Evolutionary conservation across 2,888 invertebrate species (phyloP), one percentile per base, ranked within the genome.

Genomic region (Clostera curtula): DNA sequence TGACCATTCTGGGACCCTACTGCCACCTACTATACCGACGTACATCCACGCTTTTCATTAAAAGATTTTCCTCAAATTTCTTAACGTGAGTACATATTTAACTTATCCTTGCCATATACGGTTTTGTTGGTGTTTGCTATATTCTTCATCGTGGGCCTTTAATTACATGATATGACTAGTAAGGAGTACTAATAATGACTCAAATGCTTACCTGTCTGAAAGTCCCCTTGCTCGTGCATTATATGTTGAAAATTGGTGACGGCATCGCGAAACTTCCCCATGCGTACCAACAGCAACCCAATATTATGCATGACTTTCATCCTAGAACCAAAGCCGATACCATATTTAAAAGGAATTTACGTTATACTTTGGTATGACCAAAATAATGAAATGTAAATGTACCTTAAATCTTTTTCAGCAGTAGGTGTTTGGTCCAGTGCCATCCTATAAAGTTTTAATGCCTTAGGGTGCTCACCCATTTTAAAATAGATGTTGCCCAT

Each of bases 231-330:
- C 69, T 98, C 98, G 27, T 95, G 93, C 95, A 99, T 97, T 33
- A 98, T 97, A 72, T 96, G 97, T 65, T 99, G 98, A 71, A 99
- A 96, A 54, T 96, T 96, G 3, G 94, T 93, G 22, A 97, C 93
- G 0, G 99, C 98, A 67, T 99, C 98, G 27, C 93, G 93, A 72
- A 96, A 96, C 68, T 97, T 96, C 13, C 96, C 96, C 93, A 98
- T 94, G 61, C 95, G 93, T 12, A 98, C 94, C 62, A 98, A 93
- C 12, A 97, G 87, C 38, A 97, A 89, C 0, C 95, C 96, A 57
- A 99, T 98, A 63, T 99, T 99, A 75, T 98, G 97, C 90, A 98
- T 97, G 43, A 99, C 96, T 83, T 96, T 97, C 55, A 95, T 92
- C 63, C 95, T 94, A 56, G n/a, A 43, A 47, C 21, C n/a, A 12